Base-by-base conservation (phyloP, 2,888 invertebrate genomes). In the Agelastica alni region DNA sequence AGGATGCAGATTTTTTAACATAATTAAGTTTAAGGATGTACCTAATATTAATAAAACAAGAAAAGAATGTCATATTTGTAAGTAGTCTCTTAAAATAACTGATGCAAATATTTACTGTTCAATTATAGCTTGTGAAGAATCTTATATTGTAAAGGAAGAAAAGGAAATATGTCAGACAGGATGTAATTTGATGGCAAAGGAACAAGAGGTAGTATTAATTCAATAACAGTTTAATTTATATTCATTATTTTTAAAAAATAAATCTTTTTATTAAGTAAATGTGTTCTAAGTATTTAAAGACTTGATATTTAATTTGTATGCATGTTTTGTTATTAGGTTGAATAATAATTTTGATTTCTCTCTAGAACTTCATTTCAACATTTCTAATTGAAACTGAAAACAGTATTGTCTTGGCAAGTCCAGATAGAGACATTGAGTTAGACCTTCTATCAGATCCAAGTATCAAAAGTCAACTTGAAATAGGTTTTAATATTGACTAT, bases 361-460 rank as follows among this genome's bases (percentile, higher is more conserved):
- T 56, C 5, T 16, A 61, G 61, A 53, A 14, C 28, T 53, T 60
- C 31, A 52, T 61, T 34, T 55, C 64, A 9, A 58, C 58, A 10
- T 61, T 67, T 18, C 42, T 67, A 12, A 55, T 66, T 14, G 67
- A 67, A 42, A 61, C 59, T 4, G 59, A 61, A 28, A 61, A 52
- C 26, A 63, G 59, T 37, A 64, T 67, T 30, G 67, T 65, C 4
- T 48, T 66, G 14, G 64, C 65, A 57, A 71, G 72, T 45, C 70
- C 71, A n/a, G 74, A 73, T 6, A 32, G 69, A 3, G 72, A 73
- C 42, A 51, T 72, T 18, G 71, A 71, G 58, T 66, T 71, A 6
- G 73, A 74, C 31, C 58, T 74, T 13, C 60, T 74, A 4, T 70
- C 73, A 3, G 75, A 75, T 60, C 73, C 75, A 4, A 71, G 71